Percentiles rank a stretch among this genome's conserved stretches.
phyloP scores from a whole-genome alignment of 2,888 invertebrate genomes.

The Petrolisthes manimaculis region DNA sequence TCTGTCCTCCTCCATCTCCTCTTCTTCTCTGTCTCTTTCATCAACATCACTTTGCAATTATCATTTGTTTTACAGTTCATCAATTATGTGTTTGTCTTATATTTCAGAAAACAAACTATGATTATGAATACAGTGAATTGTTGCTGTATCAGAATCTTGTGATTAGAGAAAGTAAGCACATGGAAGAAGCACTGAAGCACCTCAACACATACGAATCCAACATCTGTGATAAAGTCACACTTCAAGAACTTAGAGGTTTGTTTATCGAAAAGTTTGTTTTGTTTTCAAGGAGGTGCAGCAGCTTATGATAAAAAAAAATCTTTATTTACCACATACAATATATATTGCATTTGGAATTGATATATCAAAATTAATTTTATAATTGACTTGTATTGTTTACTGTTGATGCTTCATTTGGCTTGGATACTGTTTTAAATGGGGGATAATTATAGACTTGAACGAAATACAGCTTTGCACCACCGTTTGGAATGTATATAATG shows the following conservation, averaged over 20 bases:
- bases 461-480: too few species aligned
- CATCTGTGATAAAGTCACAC: conserved; percentile 93
- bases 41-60: too few species aligned
- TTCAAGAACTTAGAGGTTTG: conserved; percentile 89
- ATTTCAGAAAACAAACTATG: conserved; percentile 73
- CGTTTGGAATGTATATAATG: too few species aligned
- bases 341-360: not conserved
- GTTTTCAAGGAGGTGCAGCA: not conserved
- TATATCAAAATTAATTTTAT: not conserved
- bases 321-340: not conserved
- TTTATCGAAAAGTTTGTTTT: conserved; percentile 66
- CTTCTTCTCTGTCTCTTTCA: too few species aligned
- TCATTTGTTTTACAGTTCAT: too few species aligned
- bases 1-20: too few species aligned
- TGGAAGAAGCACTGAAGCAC: conserved; percentile 88
- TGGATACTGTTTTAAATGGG: too few species aligned
- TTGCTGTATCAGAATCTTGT: conserved; percentile 97
- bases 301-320: not conserved
- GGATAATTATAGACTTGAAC: too few species aligned
- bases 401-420: too few species aligned
- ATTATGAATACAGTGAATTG: conserved; percentile 98
- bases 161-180: conserved; percentile 91
- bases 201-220: conserved; percentile 87
- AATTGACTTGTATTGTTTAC: too few species aligned
- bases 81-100: not conserved